These are phyloP conservation scores for Glyptemys insculpta DNA, from an alignment of 2,797 vertebrate species.

Conservation along the genomic window DNA sequence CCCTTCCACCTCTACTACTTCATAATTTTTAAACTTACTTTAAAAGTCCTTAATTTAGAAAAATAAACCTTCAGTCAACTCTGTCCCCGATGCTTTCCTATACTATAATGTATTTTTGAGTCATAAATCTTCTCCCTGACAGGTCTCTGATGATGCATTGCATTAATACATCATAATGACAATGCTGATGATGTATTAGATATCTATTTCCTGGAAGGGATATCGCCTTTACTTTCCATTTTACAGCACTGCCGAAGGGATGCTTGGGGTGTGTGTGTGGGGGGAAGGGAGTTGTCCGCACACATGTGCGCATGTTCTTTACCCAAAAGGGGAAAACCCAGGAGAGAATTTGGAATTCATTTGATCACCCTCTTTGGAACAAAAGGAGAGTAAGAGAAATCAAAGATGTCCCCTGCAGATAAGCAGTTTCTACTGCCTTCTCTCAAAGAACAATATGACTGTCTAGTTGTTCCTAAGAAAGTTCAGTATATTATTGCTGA, in stretches of 20 bases:
- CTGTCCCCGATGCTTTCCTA: constrained; percentile 62
- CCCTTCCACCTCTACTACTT: constrained; percentile 13
- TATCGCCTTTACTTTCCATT: constrained; percentile 73
- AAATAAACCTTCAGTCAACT: constrained; percentile 78
- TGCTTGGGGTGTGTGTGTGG: constrained; percentile 28
- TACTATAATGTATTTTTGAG: constrained; percentile 66
- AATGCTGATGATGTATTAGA: constrained; percentile 76
- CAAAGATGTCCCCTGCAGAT: not conserved
- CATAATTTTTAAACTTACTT: constrained; percentile 61
- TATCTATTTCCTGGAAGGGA: constrained; percentile 75
- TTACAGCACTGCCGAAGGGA: constrained; percentile 10
- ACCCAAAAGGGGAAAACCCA: constrained; percentile 52
- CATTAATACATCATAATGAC: constrained; percentile 82
- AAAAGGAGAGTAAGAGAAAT: constrained; percentile 33
- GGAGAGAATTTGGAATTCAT: constrained; percentile 29
- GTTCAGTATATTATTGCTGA: not conserved
- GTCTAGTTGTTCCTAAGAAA: constrained; percentile 3
- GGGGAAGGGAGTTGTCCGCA: not conserved
- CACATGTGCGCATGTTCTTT: not conserved
- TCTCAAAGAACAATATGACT: not conserved
- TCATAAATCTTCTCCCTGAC: constrained; percentile 80
- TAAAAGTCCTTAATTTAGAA: constrained; percentile 76
- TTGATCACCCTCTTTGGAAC: constrained; percentile 50
- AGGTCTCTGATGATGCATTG: constrained; percentile 80
- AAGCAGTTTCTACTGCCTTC: not conserved